phyloP scores from a whole-genome alignment of 2,888 invertebrate genomes.

The Epicampocera succincta region DNA sequence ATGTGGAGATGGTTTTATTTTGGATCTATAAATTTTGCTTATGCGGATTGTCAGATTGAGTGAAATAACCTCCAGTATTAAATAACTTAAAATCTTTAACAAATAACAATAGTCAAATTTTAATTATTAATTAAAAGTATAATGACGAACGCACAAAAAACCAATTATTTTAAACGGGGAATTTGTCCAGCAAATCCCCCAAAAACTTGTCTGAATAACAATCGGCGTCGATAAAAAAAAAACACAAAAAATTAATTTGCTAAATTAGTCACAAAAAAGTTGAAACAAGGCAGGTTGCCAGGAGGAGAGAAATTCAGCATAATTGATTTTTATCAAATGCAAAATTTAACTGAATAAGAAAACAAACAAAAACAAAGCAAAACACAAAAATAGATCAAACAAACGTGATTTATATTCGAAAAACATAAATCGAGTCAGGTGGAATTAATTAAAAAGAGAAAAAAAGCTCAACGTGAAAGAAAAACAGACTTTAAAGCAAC shows the following conservation, averaged over 20 bases:
- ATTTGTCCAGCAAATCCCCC: no score
- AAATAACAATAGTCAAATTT: no score
- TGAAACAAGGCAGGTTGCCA: constrained; percentile 17
- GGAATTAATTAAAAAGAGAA: constrained; percentile 29
- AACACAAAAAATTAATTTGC: constrained; percentile 10
- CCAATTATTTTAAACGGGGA: no score
- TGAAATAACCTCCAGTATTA: no score
- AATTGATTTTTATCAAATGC: constrained; percentile 47
- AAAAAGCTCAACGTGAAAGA: neutral
- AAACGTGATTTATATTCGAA: constrained; percentile 40
- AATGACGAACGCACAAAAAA: no score
- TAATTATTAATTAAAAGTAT: no score
- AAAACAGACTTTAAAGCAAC: constrained; percentile 34
- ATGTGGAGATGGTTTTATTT: no score
- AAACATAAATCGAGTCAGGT: constrained; percentile 46
- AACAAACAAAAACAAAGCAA: constrained; percentile 6
- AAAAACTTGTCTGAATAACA: no score
- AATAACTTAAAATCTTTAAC: no score
- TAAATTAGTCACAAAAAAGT: constrained; percentile 18
- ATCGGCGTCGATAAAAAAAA: neutral
- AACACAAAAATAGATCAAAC: constrained; percentile 2
- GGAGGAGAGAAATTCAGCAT: constrained; percentile 31
- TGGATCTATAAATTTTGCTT: no score
- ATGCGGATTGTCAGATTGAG: no score
- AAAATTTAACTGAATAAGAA: constrained; percentile 26